Evolutionary conservation across 2,797 vertebrate genomes (phyloP), one percentile per base, ranked within the genome.

Genomic region (Sitta carolinensis): DNA sequence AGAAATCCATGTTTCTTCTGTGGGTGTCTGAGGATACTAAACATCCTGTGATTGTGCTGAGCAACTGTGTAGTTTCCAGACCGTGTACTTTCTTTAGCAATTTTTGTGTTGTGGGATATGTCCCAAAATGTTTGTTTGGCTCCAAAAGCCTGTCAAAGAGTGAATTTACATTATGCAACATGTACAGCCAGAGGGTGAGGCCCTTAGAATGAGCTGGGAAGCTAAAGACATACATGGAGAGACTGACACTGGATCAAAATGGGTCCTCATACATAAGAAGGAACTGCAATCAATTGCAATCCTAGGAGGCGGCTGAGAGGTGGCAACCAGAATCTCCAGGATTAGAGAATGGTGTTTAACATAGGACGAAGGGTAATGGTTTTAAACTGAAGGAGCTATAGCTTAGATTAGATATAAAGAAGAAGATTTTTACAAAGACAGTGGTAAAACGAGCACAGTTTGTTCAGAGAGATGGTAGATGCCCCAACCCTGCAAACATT

Each of bases 151-250:
- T 43, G 22, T 23, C 58, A 45, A 42, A 50, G 10, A 64, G 7
- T 57, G 38, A 72, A 61, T 36, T 52, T 30, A 30, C 8, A 55
- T 57, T 62, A 62, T 36, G n/a, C 40, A 62, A 26, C 11, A 32
- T 7, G 19, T 40, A 64, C 5, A n/a, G 32, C 5, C 17, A 78
- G 62, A 64, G 12, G 3, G 68, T 0, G 0, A 21, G 38, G 32
- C 57, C 10, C 21, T 25, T 93, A 5, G 23, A 63, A 78, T 29
- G 34, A 74, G 5, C 20, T 74, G 29, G 40, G 18, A 66, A 84
- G 29, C 3, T 59, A 30, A 62, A 91, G 21, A 32, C 8, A 9
- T 14, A 13, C 17, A 38, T 1, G 1, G 52, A 16, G 19, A 72
- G 34, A 48, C 7, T 36, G 32, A 50, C 11, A 34, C 10, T 57